Percentiles rank a stretch among this genome's conserved stretches.
These are phyloP conservation scores for Panulirus ornatus DNA, from an alignment of 1,140 invertebrate species.

Conservation along the genomic window DNA sequence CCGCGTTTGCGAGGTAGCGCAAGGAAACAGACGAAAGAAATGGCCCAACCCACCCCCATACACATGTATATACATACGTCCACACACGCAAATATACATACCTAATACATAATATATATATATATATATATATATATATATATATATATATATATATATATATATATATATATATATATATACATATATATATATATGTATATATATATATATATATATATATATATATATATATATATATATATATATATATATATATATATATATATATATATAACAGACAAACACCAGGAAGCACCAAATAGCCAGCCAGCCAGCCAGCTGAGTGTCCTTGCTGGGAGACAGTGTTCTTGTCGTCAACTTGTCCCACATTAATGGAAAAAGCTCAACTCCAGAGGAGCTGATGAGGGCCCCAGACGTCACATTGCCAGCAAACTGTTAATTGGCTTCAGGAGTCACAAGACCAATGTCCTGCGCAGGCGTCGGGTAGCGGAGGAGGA, in stretches of 20 bases:
- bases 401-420: neutral
- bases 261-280: no score
- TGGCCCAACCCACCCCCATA: no score
- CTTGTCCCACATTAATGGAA: slow-evolving; percentile 1
- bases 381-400: neutral
- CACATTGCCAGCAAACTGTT: neutral
- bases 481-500: no score
- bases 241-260: neutral
- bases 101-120: no score
- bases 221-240: neutral
- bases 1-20: no score
- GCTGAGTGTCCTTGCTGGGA: no score
- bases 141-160: slow-evolving; percentile 16
- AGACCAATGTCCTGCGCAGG: neutral
- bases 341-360: no score
- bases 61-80: neutral
- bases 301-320: no score
- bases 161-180: slow-evolving; percentile 1
- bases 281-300: no score
- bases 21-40: no score
- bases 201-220: neutral
- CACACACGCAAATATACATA: no score
- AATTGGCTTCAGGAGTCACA: neutral
- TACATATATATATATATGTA: neutral
- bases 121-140: slow-evolving; percentile 14